These are phyloP conservation scores for Scaptomyza reducta DNA, from an alignment of 2,888 invertebrate genomes.

Conservation along the genomic window DNA sequence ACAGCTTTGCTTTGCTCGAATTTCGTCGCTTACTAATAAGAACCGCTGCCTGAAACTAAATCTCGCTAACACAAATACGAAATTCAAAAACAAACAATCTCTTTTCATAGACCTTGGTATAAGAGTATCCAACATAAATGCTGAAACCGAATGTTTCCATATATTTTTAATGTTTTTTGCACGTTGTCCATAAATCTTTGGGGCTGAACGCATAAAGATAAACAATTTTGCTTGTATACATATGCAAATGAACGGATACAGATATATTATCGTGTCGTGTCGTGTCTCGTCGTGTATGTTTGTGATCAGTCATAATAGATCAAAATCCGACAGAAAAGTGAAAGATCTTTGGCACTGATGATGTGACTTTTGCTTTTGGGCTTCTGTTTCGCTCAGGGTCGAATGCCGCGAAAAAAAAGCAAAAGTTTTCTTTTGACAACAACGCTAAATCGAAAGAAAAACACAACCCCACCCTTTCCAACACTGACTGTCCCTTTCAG, in stretches of 20 bases:
- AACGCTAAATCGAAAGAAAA: constrained; percentile 12
- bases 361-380: constrained; percentile 24
- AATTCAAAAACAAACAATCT: neutral
- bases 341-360: constrained; percentile 59
- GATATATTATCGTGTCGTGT: constrained; percentile 6
- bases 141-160: neutral
- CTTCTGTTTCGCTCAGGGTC: constrained; percentile 58
- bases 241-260: constrained; percentile 27
- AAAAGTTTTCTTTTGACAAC: constrained; percentile 53
- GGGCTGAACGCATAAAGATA: constrained; percentile 11
- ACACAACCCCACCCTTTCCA: neutral
- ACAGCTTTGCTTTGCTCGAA: constrained; percentile 2
- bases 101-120: constrained; percentile 14
- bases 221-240: constrained; percentile 17
- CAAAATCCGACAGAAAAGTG: constrained; percentile 56
- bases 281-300: constrained; percentile 15
- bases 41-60: constrained; percentile 16
- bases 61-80: constrained; percentile 3
- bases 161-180: constrained; percentile 7
- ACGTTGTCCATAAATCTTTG: constrained; percentile 40
- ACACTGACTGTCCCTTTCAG: neutral
- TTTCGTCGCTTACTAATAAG: neutral
- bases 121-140: constrained; percentile 15
- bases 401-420: constrained; percentile 44
- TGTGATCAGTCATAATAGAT: constrained; percentile 67